Percentiles rank a stretch among this genome's conserved stretches.
Conservation (phyloP, 2,113 vertebrate genomes). For the Daboia siamensis region DNA sequence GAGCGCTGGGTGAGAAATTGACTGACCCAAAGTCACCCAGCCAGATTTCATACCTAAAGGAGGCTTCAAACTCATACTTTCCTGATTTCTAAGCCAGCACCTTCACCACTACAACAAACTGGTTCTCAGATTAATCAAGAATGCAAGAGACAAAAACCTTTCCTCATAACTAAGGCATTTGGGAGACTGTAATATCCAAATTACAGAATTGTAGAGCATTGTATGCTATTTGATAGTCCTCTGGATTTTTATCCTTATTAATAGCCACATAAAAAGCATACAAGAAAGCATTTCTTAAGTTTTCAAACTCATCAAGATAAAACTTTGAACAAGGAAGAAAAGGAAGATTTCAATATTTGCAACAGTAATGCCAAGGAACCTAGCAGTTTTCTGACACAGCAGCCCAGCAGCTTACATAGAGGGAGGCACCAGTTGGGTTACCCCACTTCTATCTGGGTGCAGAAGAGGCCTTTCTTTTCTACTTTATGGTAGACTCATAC, state of each 20-base stretch:
- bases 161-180: background rate
- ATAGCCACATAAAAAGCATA: background rate
- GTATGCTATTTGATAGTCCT: background rate
- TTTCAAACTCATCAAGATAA: background rate
- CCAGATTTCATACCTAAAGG: background rate
- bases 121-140: background rate
- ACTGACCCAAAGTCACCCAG: background rate
- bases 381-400: background rate
- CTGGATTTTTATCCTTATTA: background rate
- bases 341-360: background rate
- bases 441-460: background rate
- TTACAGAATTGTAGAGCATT: background rate
- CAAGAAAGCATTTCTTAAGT: background rate
- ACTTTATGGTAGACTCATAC: background rate
- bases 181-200: background rate
- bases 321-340: background rate
- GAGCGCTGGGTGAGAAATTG: background rate
- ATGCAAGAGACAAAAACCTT: background rate
- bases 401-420: background rate
- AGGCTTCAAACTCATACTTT: background rate
- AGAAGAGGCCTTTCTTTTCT: background rate
- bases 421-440: background rate
- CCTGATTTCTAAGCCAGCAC: background rate
- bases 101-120: background rate
- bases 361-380: background rate